Evolutionary conservation across 2,888 invertebrate genomes (phyloP), one percentile per base, ranked within the genome.

Genomic region (Blomia tropicalis): DNA sequence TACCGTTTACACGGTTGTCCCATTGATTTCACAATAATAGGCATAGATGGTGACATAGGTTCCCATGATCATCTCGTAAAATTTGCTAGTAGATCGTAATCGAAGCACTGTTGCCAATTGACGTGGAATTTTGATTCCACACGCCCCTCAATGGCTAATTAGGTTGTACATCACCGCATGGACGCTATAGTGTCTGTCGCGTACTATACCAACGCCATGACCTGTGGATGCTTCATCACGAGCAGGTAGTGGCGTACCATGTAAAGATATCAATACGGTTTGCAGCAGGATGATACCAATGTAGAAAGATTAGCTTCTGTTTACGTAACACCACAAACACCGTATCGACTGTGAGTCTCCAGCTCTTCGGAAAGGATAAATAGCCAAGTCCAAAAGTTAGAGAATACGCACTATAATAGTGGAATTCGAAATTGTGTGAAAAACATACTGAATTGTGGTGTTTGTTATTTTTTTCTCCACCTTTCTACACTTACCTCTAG

Each of bases 241-340:
- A n/a, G n/a, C n/a, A n/a, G n/a, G 88, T 65, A 80, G 54, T 83
- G 51, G 70, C 85, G 77, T 85, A 90, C 91, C 92, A 92, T 19
- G 87, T 85, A 77, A 92, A 92, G 59, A 92, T 80, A 66, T 92
- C 80, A 61, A 92, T 92, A n/a, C n/a, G n/a, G n/a, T n/a, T n/a
- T 36, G 91, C 91, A 72, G 91, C 87, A 77, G 92, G 92, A 73
- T 92, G 92, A 75, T 92, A 93, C 92, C 92, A 93, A 75, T 93
- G 88, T 59, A 92, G 81, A 78, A 92, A 92, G 73, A 91, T 89
- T 59, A 92, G 78, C 1, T 87, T 88, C 74, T 91, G 90, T 76
- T 92, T 92, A 66, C 92, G 81, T 64, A 93, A 78, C 22, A 76
- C 73, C 67, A 93, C 85, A 79, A 93, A 93, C 69, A 91, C 81